Base-by-base conservation (phyloP, 2,888 invertebrate genomes). In the Erpobdella octoculata region DNA sequence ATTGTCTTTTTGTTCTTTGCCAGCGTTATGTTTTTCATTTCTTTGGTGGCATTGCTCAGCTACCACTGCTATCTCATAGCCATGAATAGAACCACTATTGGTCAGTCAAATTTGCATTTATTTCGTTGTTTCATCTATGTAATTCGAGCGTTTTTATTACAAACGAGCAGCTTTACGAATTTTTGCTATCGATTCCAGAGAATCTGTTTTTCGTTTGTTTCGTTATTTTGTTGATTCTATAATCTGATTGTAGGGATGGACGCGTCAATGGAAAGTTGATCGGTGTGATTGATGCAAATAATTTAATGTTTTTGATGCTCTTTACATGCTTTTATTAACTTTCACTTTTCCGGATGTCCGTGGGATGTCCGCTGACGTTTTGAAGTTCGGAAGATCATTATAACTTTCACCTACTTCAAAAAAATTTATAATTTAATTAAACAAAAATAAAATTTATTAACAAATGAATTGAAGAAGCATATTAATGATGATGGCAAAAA, bases 1-100 rank as follows among this genome's bases (percentile, higher is more conserved):
- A 90, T 98, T 78, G 87, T 98, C 78, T 96, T 98, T 85, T 88
- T 98, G 74, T 96, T 97, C 86, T 96, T 97, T 85, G 92, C 96
- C 76, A 89, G 96, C 64, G 87, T 93, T 72, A 96, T 98, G 96
- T 98, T 98, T 86, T 93, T 91, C 78, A 89, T 97, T 78, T 95
- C 95, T 84, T 88, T 98, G 80, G 89, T 92, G 74, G 95, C 94
- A 71, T 87, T 99, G 75, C 93, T 98, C 86, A 90, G 91, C 80
- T 98, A 98, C 85, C 98, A 98, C 83, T 89, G 93, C 83, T 97
- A 92, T 84, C 88, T 98, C 81, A 91, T 94, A 76, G 85, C 89
- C 72, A 89, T 90, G 81, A 98, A 98, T 85, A 89, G 94, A 84
- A 93, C 96, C 62, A 98, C 98, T 35, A 86, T 98, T 84, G 96